Conservation (phyloP, 2,113 vertebrate species). For the Tachycineta bicolor region DNA sequence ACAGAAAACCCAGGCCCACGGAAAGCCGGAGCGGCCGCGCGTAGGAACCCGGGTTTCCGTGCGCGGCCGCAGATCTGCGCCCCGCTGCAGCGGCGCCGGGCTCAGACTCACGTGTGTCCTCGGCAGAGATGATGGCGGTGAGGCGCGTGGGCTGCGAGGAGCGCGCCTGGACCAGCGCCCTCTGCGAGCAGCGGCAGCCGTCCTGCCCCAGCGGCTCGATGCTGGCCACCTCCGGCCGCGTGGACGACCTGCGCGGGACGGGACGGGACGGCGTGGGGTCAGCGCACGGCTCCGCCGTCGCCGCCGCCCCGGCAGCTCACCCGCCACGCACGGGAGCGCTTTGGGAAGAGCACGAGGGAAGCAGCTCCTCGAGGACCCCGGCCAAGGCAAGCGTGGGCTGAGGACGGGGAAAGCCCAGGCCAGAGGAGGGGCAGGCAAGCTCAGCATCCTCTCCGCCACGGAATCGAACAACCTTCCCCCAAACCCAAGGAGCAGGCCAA, state of each 20-base stretch:
- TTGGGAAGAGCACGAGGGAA: too few relatives aligned
- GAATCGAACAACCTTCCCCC: too few relatives aligned
- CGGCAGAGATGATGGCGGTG: conserved; percentile 88
- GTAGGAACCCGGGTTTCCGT: neutral
- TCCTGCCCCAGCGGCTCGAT: conserved; percentile 81
- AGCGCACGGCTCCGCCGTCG: neutral
- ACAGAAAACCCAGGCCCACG: accelerated
- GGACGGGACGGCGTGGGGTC: neutral
- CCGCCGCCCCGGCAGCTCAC: neutral
- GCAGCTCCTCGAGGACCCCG: neutral
- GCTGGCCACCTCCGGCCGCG: conserved; percentile 91
- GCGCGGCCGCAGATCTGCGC: too few relatives aligned
- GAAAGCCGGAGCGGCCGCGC: neutral
- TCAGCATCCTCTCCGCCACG: accelerated
- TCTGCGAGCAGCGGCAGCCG: conserved; percentile 83
- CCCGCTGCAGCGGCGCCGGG: too few relatives aligned
- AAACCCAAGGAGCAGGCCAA: neutral
- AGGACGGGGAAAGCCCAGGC: too few relatives aligned
- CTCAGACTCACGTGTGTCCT: conserved; percentile 77
- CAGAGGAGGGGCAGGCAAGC: neutral
- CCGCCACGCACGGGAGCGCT: accelerated
- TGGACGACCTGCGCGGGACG: conserved; percentile 81
- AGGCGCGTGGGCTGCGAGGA: conserved; percentile 80
- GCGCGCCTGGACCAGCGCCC: conserved; percentile 88
- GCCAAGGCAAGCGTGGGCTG: accelerated